Percentiles rank a stretch among this genome's conserved stretches.
These are phyloP conservation scores for Eristalis arbustorum DNA, from an alignment of 2,888 invertebrate genomes.

Conservation along the genomic window DNA sequence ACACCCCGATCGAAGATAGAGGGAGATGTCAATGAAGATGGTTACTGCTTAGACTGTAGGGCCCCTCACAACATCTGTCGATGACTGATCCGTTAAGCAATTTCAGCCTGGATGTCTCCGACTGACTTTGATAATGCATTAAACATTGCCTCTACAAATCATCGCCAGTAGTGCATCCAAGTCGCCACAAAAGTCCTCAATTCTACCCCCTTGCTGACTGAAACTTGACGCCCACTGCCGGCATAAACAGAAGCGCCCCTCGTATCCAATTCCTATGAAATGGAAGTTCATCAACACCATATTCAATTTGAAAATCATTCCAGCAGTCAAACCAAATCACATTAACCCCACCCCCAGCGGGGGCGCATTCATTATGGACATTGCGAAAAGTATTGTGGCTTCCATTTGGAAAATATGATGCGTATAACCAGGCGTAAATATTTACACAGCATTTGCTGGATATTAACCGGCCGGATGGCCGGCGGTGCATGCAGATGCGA, in stretches of 20 bases:
- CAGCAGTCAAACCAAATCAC: neutral
- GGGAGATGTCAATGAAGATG: too few species aligned
- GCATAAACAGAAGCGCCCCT: neutral
- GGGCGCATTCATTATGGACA: conserved; percentile 2
- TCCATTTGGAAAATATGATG: conserved; percentile 34
- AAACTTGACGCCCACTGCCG: neutral
- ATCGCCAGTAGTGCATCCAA: too few species aligned
- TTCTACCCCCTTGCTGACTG: too few species aligned
- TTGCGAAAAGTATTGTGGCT: conserved; percentile 23
- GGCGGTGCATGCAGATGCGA: neutral
- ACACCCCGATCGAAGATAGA: too few species aligned
- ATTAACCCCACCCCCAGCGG: neutral
- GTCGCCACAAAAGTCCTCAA: too few species aligned
- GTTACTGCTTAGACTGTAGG: too few species aligned
- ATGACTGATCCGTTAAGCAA: too few species aligned
- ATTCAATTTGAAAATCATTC: neutral
- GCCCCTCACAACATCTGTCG: too few species aligned
- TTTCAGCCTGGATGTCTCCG: too few species aligned
- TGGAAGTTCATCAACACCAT: neutral
- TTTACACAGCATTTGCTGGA: conserved; percentile 20
- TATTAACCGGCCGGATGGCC: neutral
- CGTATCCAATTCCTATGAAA: neutral
- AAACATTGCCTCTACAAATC: too few species aligned
- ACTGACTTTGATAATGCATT: too few species aligned
- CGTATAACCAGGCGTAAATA: conserved; percentile 18